Evolutionary conservation across 2,888 invertebrate species (phyloP), one percentile per base, ranked within the genome.

Genomic region (Apodemia mormo): DNA sequence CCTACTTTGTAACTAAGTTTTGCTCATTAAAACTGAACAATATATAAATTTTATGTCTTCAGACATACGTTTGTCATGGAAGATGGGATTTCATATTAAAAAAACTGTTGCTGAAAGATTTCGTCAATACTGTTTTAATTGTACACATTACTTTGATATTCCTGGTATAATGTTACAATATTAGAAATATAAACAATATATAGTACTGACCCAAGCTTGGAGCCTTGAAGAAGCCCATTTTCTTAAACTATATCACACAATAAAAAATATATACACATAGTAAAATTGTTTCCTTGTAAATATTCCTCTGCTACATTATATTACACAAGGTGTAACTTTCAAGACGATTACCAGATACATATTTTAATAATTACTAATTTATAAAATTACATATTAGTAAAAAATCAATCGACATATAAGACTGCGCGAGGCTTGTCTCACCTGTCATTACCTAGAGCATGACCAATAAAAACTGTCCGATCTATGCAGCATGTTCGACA

Each of bases 141-240:
- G 58, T 58, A 58, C 58, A 58, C 58, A 58, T 58, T 58, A 30
- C 58, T 58, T 58, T 29, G 29, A 29, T 58, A 58, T 30, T 58
- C 30, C 58, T 29, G 58, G 30, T 58, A 58, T 58, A 58, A 29
- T 58, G 58, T 30, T 58, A 58, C 58, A 58, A 58, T 58, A 58
- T 58, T 58, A 58, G 58, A 58, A 58, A 58, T 58, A 58, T 58
- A 58, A 58, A 58, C 58, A 58, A 58, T 58, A 58, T 58, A 58
- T 58, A 58, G 58, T 58, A 58, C 58, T 3, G 58, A 30, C 58
- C 58, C 58, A 58, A 58, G 58, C 58, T 22, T 58, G 12, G 58
- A 30, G 29, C 58, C 58, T 58, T 58, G 58, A 30, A 30, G 58
- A 29, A 58, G 58, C 9, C 58, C 58, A 58, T 29, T 9, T 58